Conservation (phyloP, 1,140 invertebrate genomes). For the Dysdera silvatica region DNA sequence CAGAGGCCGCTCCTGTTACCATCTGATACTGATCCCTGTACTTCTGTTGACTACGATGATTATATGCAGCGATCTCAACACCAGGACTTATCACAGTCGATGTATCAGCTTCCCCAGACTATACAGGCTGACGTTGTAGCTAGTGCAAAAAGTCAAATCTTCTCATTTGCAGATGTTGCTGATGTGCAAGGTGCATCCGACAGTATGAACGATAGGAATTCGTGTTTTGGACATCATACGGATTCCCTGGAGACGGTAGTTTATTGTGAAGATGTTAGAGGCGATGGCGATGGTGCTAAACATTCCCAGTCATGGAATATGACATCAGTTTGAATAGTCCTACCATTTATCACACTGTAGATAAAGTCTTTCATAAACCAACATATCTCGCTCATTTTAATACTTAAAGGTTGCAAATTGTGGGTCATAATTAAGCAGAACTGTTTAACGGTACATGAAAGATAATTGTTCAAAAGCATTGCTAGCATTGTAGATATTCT, state of each 20-base stretch:
- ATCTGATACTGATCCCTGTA: conserved; percentile 3
- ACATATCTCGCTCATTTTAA: too few relatives aligned
- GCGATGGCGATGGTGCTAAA: conserved; percentile 7
- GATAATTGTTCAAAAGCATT: too few relatives aligned
- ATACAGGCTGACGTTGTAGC: conserved; percentile 8
- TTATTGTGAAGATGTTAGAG: conserved; percentile 4
- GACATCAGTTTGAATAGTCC: conserved; percentile 11
- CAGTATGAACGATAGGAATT: conserved; percentile 1
- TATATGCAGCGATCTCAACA: background rate
- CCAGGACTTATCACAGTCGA: conserved; percentile 1
- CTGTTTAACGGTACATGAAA: too few relatives aligned
- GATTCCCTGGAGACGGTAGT: conserved; percentile 25
- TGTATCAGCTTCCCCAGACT: conserved; percentile 10
- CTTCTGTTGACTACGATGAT: background rate
- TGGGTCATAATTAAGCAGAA: too few relatives aligned
- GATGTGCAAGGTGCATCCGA: background rate
- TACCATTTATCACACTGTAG: too few relatives aligned
- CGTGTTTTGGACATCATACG: conserved; percentile 19
- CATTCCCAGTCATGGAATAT: conserved; percentile 29
- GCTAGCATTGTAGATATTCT: too few relatives aligned
- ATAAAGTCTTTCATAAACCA: too few relatives aligned
- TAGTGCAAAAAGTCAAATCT: background rate
- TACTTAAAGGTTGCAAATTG: too few relatives aligned
- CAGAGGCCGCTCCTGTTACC: conserved; percentile 17
- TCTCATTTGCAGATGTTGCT: background rate